Conservation (phyloP, 2,113 vertebrate genomes). For the Arothron firmamentum region DNA sequence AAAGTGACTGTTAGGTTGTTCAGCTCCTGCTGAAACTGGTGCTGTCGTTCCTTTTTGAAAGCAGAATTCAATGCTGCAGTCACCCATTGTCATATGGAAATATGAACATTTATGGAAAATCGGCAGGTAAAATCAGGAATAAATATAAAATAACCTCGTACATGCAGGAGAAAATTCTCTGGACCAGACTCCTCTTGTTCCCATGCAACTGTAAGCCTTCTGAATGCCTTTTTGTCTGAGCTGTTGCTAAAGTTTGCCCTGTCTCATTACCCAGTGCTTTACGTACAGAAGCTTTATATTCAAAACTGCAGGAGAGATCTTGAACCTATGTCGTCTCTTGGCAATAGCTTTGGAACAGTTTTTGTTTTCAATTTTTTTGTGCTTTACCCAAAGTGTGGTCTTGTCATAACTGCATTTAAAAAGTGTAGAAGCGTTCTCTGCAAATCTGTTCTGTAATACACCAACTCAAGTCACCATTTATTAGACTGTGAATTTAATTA, state of each 20-base stretch:
- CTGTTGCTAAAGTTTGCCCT: constrained; percentile 47
- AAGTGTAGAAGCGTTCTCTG: constrained; percentile 22
- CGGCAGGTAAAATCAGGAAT: constrained; percentile 59
- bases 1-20: constrained; percentile 26
- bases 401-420: constrained; percentile 22
- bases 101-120: constrained; percentile 42
- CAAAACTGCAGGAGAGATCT: constrained; percentile 37
- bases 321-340: constrained; percentile 44
- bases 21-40: constrained; percentile 27
- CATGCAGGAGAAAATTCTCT: constrained; percentile 47
- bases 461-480: constrained; percentile 28
- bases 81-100: constrained; percentile 35
- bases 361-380: constrained; percentile 10
- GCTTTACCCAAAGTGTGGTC: constrained; percentile 21
- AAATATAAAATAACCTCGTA: constrained; percentile 60
- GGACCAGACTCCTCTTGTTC: constrained; percentile 56
- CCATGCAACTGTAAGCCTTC: constrained; percentile 60
- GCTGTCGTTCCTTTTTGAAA: constrained; percentile 27
- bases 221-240: constrained; percentile 64
- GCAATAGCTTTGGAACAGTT: constrained; percentile 36
- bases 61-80: constrained; percentile 34
- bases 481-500: constrained; percentile 66
- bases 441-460: constrained; percentile 14
- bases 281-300: constrained; percentile 64
- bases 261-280: constrained; percentile 56